Evolutionary conservation across 2,888 invertebrate species (phyloP).

Genomic region (Galerucella pusilla): DNA sequence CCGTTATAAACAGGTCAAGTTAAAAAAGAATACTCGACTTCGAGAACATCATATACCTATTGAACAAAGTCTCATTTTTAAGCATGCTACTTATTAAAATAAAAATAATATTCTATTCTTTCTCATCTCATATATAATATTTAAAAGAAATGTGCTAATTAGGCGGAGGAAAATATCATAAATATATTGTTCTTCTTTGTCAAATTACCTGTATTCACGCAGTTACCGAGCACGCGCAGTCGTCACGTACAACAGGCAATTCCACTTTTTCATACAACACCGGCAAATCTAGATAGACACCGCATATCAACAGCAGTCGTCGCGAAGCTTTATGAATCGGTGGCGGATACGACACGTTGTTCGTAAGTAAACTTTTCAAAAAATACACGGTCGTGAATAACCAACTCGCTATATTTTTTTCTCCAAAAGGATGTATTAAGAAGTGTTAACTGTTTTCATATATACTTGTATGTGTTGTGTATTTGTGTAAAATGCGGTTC

Average conservation of each 20-base stretch:
- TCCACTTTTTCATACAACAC: constrained; percentile 28
- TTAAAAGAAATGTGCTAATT: constrained; percentile 18
- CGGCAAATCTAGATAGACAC: constrained; percentile 26
- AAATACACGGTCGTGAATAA: not conserved
- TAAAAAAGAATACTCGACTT: no score
- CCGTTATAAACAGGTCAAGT: no score
- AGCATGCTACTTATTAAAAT: not conserved
- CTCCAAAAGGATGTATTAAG: not conserved
- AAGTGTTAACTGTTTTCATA: not conserved
- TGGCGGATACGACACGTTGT: not conserved
- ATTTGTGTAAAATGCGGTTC: constrained; percentile 56
- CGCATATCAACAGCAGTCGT: constrained; percentile 4
- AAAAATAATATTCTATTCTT: not conserved
- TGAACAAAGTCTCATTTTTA: not conserved
- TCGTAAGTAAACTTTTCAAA: not conserved
- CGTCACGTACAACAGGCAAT: constrained; percentile 20
- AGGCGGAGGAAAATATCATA: constrained; percentile 12
- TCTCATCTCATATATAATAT: not conserved
- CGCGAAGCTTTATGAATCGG: not conserved
- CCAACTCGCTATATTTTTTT: not conserved
- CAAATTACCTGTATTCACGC: constrained; percentile 29
- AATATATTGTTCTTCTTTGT: constrained; percentile 11
- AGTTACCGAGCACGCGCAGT: constrained; percentile 23
- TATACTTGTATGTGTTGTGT: constrained; percentile 47
- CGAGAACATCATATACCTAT: no score